These are phyloP conservation scores for Xanthia togata DNA, from an alignment of 2,888 invertebrate genomes.

Conservation along the genomic window DNA sequence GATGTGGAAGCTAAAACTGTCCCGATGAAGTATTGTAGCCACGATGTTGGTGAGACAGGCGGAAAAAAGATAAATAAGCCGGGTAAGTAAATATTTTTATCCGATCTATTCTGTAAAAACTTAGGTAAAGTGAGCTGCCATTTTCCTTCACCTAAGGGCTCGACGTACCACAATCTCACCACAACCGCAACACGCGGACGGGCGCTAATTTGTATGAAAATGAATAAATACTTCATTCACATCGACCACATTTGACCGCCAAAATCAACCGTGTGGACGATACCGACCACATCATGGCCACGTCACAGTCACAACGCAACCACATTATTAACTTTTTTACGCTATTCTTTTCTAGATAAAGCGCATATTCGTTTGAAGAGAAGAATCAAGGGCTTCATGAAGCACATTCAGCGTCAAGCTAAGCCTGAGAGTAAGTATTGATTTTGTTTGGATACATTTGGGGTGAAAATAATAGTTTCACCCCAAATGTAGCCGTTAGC, in stretches of 20 bases:
- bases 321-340: not conserved
- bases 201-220: too few relatives aligned
- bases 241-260: too few relatives aligned
- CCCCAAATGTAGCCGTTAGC: too few relatives aligned
- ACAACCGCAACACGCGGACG: too few relatives aligned
- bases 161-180: too few relatives aligned
- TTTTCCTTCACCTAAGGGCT: too few relatives aligned
- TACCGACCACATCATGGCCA: too few relatives aligned
- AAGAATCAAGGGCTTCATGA: rapidly evolving
- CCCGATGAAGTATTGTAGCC: constrained; percentile 39
- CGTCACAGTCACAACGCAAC: too few relatives aligned
- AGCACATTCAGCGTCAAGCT: not conserved
- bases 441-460: not conserved
- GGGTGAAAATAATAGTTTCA: not conserved
- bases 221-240: too few relatives aligned
- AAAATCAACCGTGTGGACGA: too few relatives aligned
- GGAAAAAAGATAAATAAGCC: not conserved
- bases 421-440: not conserved
- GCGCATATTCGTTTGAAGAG: constrained; percentile 19
- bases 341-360: constrained; percentile 10
- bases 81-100: constrained; percentile 21
- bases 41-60: not conserved
- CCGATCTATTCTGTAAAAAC: not conserved
- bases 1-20: constrained; percentile 47
- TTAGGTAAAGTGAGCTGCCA: too few relatives aligned